A percentile compares a stretch with the other conserved stretches of the same genome.
These are phyloP conservation scores for Zygaena filipendulae DNA, from an alignment of 2,888 invertebrate genomes.

Conservation along the genomic window DNA sequence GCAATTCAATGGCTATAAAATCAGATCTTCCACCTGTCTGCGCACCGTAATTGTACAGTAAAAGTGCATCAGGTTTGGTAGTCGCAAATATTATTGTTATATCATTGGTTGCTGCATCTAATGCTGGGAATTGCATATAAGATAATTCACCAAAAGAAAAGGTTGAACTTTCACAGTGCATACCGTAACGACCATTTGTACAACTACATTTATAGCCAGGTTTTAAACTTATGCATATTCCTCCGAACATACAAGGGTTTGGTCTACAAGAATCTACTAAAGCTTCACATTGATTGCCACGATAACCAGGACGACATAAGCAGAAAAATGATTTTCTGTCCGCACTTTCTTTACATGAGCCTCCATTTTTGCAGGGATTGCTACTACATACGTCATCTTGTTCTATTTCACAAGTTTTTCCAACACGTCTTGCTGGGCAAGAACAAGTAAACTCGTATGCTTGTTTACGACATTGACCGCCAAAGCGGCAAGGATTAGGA, in stretches of 20 bases:
- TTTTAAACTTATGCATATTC: conserved; percentile 87
- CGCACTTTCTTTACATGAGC: conserved; percentile 88
- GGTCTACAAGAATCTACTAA: conserved; percentile 90
- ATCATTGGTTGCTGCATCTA: conserved; percentile 91
- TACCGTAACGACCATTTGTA: conserved; percentile 87
- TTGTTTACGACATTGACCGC: conserved; percentile 85
- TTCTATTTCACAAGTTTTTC: conserved; percentile 85
- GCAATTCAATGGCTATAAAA: conserved; percentile 91
- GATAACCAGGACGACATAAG: conserved; percentile 89
- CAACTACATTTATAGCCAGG: conserved; percentile 90
- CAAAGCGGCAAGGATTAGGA: conserved; percentile 88
- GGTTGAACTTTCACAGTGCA: conserved; percentile 91
- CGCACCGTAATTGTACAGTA: conserved; percentile 92
- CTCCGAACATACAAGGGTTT: conserved; percentile 92
- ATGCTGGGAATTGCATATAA: conserved; percentile 86
- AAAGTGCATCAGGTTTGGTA: conserved; percentile 83
- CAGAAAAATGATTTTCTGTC: conserved; percentile 93
- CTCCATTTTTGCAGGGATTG: conserved; percentile 91
- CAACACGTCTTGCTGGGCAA: conserved; percentile 83
- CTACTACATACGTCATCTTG: conserved; percentile 85
- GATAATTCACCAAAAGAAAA: conserved; percentile 91
- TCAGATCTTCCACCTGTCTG: conserved; percentile 91
- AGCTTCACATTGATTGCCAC: conserved; percentile 91
- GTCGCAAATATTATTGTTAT: conserved; percentile 93
- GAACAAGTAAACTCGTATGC: conserved; percentile 86